phyloP scores from a whole-genome alignment of 1,140 invertebrate genomes.

The Euura lappo region DNA sequence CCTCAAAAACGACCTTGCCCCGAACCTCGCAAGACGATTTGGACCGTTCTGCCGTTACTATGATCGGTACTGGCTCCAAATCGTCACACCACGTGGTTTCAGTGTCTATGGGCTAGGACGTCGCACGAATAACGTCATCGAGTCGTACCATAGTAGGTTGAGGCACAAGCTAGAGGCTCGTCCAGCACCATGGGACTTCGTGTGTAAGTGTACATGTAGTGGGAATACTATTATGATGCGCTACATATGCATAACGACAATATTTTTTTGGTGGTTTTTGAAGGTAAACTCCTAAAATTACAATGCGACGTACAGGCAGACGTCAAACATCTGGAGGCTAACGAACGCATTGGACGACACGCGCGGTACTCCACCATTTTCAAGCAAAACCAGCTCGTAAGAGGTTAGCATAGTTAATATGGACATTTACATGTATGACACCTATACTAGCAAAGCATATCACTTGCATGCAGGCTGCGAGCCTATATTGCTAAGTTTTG shows the following conservation, averaged over 20 bases:
- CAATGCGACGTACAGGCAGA: not conserved
- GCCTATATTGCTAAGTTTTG: not conserved
- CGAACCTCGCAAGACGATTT: not conserved
- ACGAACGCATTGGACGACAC: not conserved
- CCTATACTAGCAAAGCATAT: not conserved
- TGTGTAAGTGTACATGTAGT: constrained; percentile 13
- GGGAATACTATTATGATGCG: too few relatives aligned
- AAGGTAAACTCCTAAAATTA: constrained; percentile 17
- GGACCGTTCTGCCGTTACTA: constrained; percentile 1
- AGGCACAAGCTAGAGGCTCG: not conserved
- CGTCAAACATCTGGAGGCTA: constrained; percentile 1
- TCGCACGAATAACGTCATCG: constrained; percentile 14
- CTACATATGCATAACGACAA: too few relatives aligned
- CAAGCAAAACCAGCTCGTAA: constrained; percentile 9
- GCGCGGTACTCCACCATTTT: constrained; percentile 6
- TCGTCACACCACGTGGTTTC: constrained; percentile 13
- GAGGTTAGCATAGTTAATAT: not conserved
- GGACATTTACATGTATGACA: not conserved
- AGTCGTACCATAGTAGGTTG: constrained; percentile 13
- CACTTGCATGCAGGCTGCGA: too few relatives aligned
- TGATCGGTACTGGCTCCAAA: constrained; percentile 14
- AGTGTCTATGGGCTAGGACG: constrained; percentile 14
- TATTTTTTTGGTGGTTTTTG: not conserved
- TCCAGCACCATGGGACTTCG: constrained; percentile 15
- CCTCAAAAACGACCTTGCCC: not conserved